These are phyloP conservation scores for Exocentrus adspersus DNA, from an alignment of 2,888 invertebrate genomes.

Conservation along the genomic window DNA sequence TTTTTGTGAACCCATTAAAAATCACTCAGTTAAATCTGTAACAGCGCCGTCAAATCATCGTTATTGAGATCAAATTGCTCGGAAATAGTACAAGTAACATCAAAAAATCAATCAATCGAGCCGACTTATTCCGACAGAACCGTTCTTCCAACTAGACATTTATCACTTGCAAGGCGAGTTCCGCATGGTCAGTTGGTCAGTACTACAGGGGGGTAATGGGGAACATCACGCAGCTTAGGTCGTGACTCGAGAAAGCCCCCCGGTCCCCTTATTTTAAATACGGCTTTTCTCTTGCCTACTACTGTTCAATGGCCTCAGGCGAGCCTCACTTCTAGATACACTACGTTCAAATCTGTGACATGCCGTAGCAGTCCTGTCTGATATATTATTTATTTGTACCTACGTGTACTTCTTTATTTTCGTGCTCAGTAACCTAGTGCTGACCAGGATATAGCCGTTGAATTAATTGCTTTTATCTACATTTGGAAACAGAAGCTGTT, in stretches of 20 bases:
- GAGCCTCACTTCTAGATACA: constrained; percentile 16
- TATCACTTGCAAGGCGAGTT: constrained; percentile 50
- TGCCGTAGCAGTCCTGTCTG: constrained; percentile 15
- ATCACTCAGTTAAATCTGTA: neutral
- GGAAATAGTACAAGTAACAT: neutral
- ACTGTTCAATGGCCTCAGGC: constrained; percentile 19
- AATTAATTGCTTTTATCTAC: neutral
- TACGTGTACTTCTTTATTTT: constrained; percentile 13
- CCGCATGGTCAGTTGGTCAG: constrained; percentile 54
- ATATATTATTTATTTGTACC: constrained; percentile 13
- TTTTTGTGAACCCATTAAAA: too few species aligned
- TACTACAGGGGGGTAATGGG: constrained; percentile 41
- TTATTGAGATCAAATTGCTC: neutral
- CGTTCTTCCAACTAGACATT: constrained; percentile 40
- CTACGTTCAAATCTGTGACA: constrained; percentile 17
- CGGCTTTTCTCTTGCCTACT: constrained; percentile 28
- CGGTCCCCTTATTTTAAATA: constrained; percentile 27
- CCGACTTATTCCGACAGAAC: constrained; percentile 13
- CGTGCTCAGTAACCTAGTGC: constrained; percentile 9
- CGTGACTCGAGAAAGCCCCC: constrained; percentile 38
- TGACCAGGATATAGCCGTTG: neutral
- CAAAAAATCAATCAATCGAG: constrained; percentile 18
- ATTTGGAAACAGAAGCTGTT: neutral
- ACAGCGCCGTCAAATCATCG: neutral
- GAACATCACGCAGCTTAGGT: constrained; percentile 41